Conservation (phyloP, 2,888 invertebrate genomes). For the Acrobasis consociella region DNA sequence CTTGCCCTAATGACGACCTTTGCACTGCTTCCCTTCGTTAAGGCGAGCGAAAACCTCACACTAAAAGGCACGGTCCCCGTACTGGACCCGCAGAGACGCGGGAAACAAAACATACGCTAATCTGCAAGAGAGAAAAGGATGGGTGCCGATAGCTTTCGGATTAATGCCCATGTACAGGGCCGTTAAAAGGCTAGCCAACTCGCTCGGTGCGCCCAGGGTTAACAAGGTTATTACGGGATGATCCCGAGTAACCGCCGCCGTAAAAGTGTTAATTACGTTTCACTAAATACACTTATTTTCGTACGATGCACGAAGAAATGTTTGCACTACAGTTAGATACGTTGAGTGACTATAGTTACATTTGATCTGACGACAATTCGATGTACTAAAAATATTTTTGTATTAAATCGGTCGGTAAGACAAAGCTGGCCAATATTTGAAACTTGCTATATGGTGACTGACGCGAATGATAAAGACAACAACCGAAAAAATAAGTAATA, state of each 20-base stretch:
- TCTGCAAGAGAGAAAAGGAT: constrained; percentile 64
- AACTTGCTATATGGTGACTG: no score
- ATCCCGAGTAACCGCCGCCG: constrained; percentile 77
- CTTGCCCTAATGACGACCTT: constrained; percentile 84
- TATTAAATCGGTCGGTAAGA: no score
- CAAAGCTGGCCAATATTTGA: no score
- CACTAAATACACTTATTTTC: constrained; percentile 67
- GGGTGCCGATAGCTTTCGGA: constrained; percentile 79
- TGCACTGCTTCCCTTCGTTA: constrained; percentile 83
- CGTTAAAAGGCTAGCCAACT: constrained; percentile 81
- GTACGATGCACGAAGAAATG: constrained; percentile 46
- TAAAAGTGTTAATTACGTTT: constrained; percentile 82
- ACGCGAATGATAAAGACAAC: no score
- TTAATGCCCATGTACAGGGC: constrained; percentile 80
- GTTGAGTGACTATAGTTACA: not conserved
- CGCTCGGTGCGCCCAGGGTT: constrained; percentile 77
- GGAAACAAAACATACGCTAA: constrained; percentile 62
- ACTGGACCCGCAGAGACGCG: constrained; percentile 71
- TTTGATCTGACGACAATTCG: no score
- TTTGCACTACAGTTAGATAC: not conserved
- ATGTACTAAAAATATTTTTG: no score
- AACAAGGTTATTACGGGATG: constrained; percentile 83
- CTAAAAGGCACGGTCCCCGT: constrained; percentile 79
- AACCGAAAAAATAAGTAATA: no score
- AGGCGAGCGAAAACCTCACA: constrained; percentile 82